phyloP scores from a whole-genome alignment of 2,888 invertebrate species.

The Tenthredo distinguenda region DNA sequence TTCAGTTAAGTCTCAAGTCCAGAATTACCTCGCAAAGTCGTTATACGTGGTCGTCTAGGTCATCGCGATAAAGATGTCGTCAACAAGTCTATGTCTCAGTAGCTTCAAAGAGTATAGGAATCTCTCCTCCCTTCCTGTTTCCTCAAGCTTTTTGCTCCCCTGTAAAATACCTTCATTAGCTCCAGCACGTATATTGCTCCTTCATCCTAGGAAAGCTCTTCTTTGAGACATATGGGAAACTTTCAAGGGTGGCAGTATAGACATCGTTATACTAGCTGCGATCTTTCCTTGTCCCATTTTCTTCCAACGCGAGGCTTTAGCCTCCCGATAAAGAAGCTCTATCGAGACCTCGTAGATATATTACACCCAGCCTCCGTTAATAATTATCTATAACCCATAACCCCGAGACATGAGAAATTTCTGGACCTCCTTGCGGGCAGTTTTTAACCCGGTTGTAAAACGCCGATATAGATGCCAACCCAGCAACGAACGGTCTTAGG shows the following conservation, averaged over 20 bases:
- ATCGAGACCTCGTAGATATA: constrained; percentile 22
- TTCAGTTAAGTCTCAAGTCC: background rate
- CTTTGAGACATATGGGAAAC: constrained; percentile 12
- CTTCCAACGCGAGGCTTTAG: background rate
- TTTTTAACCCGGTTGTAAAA: constrained; percentile 12
- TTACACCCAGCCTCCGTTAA: constrained; percentile 8
- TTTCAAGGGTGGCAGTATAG: constrained; percentile 29
- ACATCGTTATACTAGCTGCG: background rate
- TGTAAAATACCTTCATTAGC: constrained; percentile 26
- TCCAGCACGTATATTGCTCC: constrained; percentile 9
- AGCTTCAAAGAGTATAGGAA: background rate
- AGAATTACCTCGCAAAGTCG: background rate
- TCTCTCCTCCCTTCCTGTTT: background rate
- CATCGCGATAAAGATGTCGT: background rate
- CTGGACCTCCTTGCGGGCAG: background rate
- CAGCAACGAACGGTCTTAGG: background rate
- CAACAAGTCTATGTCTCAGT: background rate
- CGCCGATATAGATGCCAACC: background rate
- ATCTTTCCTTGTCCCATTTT: constrained; percentile 32
- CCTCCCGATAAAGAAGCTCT: constrained; percentile 15
- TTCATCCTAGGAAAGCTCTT: constrained; percentile 25
- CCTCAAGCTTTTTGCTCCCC: background rate
- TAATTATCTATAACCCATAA: background rate
- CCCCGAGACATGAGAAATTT: background rate
- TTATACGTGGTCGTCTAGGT: background rate